phyloP scores from a whole-genome alignment of 2,888 invertebrate species.

The Cephalotes varians region DNA sequence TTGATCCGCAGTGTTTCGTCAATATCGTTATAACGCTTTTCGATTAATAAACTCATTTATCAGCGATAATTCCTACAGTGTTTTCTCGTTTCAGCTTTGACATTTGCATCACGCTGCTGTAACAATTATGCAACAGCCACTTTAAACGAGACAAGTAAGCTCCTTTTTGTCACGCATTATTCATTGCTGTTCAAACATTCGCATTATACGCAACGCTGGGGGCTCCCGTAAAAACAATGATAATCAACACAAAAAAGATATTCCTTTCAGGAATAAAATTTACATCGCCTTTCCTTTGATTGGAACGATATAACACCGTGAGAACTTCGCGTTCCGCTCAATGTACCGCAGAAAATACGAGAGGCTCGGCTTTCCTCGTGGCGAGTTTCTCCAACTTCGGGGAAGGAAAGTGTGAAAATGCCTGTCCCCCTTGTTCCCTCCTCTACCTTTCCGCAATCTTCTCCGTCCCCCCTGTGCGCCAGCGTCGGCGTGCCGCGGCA shows the following conservation, averaged over 20 bases:
- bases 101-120: neutral
- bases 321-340: slow-evolving; percentile 39
- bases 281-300: slow-evolving; percentile 33
- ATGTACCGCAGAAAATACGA: slow-evolving; percentile 49
- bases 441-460: neutral
- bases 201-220: neutral
- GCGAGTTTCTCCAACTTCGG: slow-evolving; percentile 53
- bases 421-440: neutral
- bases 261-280: slow-evolving; percentile 30
- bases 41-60: neutral
- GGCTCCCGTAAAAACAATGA: neutral
- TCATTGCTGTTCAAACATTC: neutral
- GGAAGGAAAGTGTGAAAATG: slow-evolving; percentile 55
- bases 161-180: neutral
- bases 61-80: neutral
- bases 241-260: neutral
- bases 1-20: slow-evolving; percentile 17
- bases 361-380: slow-evolving; percentile 37
- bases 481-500: slow-evolving; percentile 8
- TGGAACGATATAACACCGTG: slow-evolving; percentile 38
- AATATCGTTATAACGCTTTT: neutral
- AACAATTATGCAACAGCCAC: neutral
- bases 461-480: neutral
- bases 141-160: neutral
- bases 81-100: neutral